Percentiles rank a stretch among this genome's conserved stretches.
These are phyloP conservation scores for Hirundichthys speculiger DNA, from an alignment of 2,113 vertebrate genomes.

Conservation along the genomic window DNA sequence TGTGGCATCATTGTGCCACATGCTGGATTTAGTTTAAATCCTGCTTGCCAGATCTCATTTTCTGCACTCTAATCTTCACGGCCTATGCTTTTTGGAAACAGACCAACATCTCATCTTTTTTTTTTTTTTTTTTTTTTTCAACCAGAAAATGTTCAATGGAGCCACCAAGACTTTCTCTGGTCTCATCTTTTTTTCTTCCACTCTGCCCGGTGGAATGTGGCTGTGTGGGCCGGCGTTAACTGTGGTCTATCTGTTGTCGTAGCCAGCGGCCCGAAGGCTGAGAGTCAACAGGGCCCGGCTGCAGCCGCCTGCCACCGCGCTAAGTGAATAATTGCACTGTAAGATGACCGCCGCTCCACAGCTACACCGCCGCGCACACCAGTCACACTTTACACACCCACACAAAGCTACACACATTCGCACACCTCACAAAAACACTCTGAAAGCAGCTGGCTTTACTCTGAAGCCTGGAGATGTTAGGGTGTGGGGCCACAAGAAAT, in stretches of 20 bases:
- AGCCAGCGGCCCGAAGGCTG: conserved; percentile 54
- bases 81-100: conserved; percentile 7
- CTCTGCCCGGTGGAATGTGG: conserved; percentile 62
- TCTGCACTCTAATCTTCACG: conserved; percentile 22
- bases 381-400: conserved; percentile 19
- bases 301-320: conserved; percentile 51
- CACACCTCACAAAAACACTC: conserved; percentile 37
- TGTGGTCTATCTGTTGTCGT: conserved; percentile 61
- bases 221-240: conserved; percentile 70
- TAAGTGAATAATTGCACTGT: conserved; percentile 79
- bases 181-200: conserved; percentile 12
- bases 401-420: conserved; percentile 13
- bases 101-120: background rate
- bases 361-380: conserved; percentile 57
- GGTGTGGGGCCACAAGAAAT: background rate
- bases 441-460: conserved; percentile 51
- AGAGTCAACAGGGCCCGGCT: conserved; percentile 66
- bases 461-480: conserved; percentile 9
- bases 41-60: conserved; percentile 7
- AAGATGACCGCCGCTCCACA: conserved; percentile 61
- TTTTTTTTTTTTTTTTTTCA: background rate
- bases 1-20: conserved; percentile 21
- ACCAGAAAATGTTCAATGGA: background rate
- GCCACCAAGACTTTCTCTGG: background rate
- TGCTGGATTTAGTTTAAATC: conserved; percentile 25